Evolutionary conservation across 2,888 invertebrate genomes (phyloP).

Genomic region (Sycophila texana): DNA sequence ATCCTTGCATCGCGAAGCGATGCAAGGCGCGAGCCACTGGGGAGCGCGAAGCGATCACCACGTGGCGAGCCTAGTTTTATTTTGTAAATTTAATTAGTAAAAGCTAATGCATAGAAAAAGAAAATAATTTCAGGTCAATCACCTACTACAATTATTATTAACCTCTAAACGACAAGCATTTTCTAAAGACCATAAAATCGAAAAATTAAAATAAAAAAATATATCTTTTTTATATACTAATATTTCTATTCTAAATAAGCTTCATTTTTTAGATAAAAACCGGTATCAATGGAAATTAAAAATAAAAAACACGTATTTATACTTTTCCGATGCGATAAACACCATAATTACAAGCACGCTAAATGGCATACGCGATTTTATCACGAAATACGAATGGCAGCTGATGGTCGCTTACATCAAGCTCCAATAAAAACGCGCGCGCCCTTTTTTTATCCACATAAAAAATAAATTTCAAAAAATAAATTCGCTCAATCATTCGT

Average conservation of each 20-base stretch:
- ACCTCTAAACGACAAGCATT: background rate
- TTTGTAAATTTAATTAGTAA: too few species aligned
- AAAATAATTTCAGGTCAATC: background rate
- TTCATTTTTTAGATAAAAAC: too few species aligned
- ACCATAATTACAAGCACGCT: constrained; percentile 30
- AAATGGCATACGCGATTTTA: background rate
- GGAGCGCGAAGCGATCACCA: too few species aligned
- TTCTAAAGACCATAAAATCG: background rate
- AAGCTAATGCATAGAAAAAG: too few species aligned
- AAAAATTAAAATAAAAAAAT: too few species aligned
- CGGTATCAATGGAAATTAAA: too few species aligned
- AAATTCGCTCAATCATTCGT: constrained; percentile 37
- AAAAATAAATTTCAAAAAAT: constrained; percentile 32
- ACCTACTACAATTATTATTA: background rate
- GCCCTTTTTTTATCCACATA: too few species aligned
- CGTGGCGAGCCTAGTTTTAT: too few species aligned
- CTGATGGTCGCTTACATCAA: background rate
- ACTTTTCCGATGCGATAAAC: background rate
- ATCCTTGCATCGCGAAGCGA: too few species aligned
- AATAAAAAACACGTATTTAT: background rate
- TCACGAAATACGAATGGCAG: constrained; percentile 13
- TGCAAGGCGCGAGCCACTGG: too few species aligned
- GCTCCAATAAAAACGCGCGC: constrained; percentile 25
- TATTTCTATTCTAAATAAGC: too few species aligned
- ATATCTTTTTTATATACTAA: too few species aligned